A percentile compares a stretch with the other conserved stretches of the same genome.
phyloP scores from a whole-genome alignment of 2,888 invertebrate species.

The Mactromeris polynyma region DNA sequence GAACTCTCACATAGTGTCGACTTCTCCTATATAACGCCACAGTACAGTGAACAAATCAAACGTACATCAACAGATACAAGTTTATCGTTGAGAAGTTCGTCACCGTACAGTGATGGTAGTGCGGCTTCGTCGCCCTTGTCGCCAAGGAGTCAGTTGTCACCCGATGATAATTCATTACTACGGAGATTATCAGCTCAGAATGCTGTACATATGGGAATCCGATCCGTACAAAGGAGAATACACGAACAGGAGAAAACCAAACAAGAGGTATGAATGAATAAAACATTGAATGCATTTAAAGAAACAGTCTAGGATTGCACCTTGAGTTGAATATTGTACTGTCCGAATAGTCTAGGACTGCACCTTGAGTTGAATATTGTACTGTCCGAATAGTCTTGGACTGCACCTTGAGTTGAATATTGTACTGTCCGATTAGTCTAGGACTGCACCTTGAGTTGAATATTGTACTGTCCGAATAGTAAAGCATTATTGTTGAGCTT shows the following conservation, averaged over 20 bases:
- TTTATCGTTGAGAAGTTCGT: slow-evolving; percentile 73
- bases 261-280: slow-evolving; percentile 78
- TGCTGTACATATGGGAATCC: slow-evolving; percentile 84
- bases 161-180: slow-evolving; percentile 68
- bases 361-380: too few relatives aligned
- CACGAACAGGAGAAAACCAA: slow-evolving; percentile 84
- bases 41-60: slow-evolving; percentile 72
- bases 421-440: too few relatives aligned
- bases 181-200: slow-evolving; percentile 79
- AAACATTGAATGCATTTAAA: not conserved
- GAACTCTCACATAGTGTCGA: slow-evolving; percentile 82
- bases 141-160: slow-evolving; percentile 63
- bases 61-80: slow-evolving; percentile 80
- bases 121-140: slow-evolving; percentile 44
- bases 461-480: too few relatives aligned
- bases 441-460: too few relatives aligned
- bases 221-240: slow-evolving; percentile 83
- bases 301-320: too few relatives aligned
- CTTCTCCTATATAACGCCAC: slow-evolving; percentile 73
- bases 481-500: too few relatives aligned
- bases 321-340: too few relatives aligned
- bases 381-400: too few relatives aligned
- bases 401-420: too few relatives aligned
- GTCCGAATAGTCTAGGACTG: too few relatives aligned
- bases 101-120: slow-evolving; percentile 61